Evolutionary conservation across 2,888 invertebrate species (phyloP).

Genomic region (Hecatera dysodea): DNA sequence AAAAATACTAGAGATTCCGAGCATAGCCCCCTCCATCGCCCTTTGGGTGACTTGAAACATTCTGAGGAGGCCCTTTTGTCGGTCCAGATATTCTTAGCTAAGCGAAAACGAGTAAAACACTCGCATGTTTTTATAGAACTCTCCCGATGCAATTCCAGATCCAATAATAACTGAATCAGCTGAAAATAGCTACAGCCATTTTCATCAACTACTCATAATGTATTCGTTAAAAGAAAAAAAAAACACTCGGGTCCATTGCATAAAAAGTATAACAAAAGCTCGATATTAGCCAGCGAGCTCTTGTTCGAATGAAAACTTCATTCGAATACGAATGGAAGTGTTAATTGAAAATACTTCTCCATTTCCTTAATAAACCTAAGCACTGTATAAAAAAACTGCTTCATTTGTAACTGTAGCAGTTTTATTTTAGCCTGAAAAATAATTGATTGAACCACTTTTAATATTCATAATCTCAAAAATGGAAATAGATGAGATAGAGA

Average conservation of each 20-base stretch:
- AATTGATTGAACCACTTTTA: too few species aligned
- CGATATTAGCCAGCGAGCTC: conserved; percentile 49
- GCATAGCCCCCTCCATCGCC: too few species aligned
- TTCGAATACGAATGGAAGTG: conserved; percentile 65
- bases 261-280: conserved; percentile 50
- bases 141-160: not conserved
- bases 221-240: conserved; percentile 30
- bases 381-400: conserved; percentile 29
- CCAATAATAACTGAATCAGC: conserved; percentile 15
- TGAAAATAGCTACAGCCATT: conserved; percentile 7
- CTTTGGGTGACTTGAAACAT: too few species aligned
- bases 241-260: conserved; percentile 28
- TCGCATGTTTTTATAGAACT: not conserved
- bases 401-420: not conserved
- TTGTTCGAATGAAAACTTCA: conserved; percentile 58
- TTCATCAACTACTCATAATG: conserved; percentile 14
- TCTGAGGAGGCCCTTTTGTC: too few species aligned
- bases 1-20: too few species aligned
- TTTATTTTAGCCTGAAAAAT: not conserved
- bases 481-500: too few species aligned
- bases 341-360: conserved; percentile 69
- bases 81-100: too few species aligned
- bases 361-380: conserved; percentile 54
- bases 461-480: too few species aligned
- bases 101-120: too few species aligned